Evolutionary conservation across 1,140 invertebrate genomes (phyloP).

Genomic region (Caligus rogercresseyi): DNA sequence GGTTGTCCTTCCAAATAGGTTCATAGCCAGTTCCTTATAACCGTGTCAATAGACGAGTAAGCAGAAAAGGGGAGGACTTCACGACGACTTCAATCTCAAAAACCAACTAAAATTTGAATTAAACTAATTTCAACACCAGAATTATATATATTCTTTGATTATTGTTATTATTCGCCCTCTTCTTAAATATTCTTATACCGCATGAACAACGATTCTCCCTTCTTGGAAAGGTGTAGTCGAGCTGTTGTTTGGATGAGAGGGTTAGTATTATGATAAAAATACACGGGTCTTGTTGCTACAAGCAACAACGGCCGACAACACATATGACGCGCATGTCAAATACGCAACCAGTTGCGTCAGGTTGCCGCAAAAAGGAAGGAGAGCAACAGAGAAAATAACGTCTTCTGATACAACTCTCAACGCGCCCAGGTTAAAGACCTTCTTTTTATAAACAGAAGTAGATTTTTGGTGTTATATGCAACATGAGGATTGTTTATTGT

Average conservation of each 20-base stretch:
- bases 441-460: too few species aligned
- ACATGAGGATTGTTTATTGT: too few species aligned
- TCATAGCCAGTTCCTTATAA: not conserved
- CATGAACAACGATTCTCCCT: too few species aligned
- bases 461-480: too few species aligned
- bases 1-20: not conserved
- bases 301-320: not conserved
- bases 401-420: not conserved
- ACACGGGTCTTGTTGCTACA: not conserved
- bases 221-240: not conserved
- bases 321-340: not conserved
- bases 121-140: not conserved
- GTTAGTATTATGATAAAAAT: not conserved
- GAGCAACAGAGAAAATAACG: not conserved
- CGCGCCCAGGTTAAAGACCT: not conserved
- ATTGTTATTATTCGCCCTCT: not conserved
- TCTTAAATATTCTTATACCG: too few species aligned
- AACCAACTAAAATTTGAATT: not conserved
- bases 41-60: not conserved
- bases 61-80: not conserved
- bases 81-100: not conserved
- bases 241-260: not conserved
- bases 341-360: not conserved
- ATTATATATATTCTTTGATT: not conserved
- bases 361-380: not conserved